Evolutionary conservation across 2,888 invertebrate genomes (phyloP), one percentile per base, ranked within the genome.

Genomic region (Epistrophella euchroma): DNA sequence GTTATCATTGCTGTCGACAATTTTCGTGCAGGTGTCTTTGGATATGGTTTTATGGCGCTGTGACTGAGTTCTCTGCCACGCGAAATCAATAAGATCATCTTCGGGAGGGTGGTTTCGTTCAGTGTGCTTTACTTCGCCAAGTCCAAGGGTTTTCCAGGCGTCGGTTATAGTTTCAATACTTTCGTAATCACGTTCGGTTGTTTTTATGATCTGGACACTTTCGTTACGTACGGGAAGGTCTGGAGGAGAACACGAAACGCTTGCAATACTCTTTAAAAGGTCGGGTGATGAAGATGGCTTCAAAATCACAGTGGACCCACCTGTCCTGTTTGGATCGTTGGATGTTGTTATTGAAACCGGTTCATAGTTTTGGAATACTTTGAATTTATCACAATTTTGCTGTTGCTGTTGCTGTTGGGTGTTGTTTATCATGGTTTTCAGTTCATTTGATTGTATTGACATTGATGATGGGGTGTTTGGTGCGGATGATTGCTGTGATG

Each of bases 61-160:
- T 73, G 91, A 90, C 75, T 91, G 91, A 9, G 91, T 89, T 60
- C 92, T 90, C 50, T 93, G 92, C 92, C 93, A 93, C 47, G 91
- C 90, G 88, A 93, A 93, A 40, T 92, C 91, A 47, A 89, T 90
- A 35, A 92, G 90, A 45, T 93, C 92, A 60, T 93, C 92, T 68
- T 91, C 91, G 4, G 88, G 89, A 5, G 82, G 71, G 15, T 77
- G 52, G 55, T 82, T 88, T 62, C 89, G 93, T 90, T 97, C 97
- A 0, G 94, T 95, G 89, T 97, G 97, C 85, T 95, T 94, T 11
- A 96, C 94, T 68, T 95, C 95, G 90, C 95, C 95, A 22, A 96
- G 94, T 1, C 97, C 97, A 83, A 96, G 93, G 0, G 97, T 97
- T 90, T 95, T 95, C 97, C 97, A 97, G 10, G 97, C 97, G 89